These are phyloP conservation scores for Lithobius niger DNA, from an alignment of 1,140 invertebrate genomes.

Conservation along the genomic window DNA sequence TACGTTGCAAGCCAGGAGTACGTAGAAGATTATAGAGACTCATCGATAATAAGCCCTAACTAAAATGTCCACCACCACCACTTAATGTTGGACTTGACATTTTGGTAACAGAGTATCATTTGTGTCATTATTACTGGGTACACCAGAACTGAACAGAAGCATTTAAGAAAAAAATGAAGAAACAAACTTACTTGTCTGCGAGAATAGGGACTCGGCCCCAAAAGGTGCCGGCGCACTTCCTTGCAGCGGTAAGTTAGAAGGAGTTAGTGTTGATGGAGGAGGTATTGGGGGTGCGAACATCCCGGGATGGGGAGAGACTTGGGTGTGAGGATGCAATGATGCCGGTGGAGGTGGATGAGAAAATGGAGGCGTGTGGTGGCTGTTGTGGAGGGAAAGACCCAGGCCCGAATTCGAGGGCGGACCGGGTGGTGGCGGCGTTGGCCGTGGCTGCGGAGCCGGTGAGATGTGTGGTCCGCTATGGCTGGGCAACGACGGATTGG, in stretches of 20 bases:
- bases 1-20: too few relatives aligned
- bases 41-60: too few relatives aligned
- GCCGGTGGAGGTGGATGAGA: constrained; percentile 40
- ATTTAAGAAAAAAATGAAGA: background rate
- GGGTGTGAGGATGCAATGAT: constrained; percentile 46
- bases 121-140: too few relatives aligned
- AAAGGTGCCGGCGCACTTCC: constrained; percentile 56
- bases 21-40: too few relatives aligned
- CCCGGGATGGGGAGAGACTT: constrained; percentile 27
- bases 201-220: constrained; percentile 67
- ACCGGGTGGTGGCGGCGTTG: constrained; percentile 7
- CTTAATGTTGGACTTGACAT: too few relatives aligned
- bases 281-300: constrained; percentile 32
- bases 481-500: background rate
- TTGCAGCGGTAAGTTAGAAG: constrained; percentile 37
- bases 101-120: too few relatives aligned
- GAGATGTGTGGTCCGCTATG: constrained; percentile 5
- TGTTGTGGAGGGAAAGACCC: constrained; percentile 12
- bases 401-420: constrained; percentile 1
- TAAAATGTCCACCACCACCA: too few relatives aligned
- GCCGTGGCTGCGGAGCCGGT: constrained; percentile 7
- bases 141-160: background rate
- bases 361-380: constrained; percentile 29
- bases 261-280: constrained; percentile 27
- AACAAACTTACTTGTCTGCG: constrained; percentile 47